These are phyloP conservation scores for Eretmochelys imbricata DNA, from an alignment of 2,113 vertebrate genomes.

Conservation along the genomic window DNA sequence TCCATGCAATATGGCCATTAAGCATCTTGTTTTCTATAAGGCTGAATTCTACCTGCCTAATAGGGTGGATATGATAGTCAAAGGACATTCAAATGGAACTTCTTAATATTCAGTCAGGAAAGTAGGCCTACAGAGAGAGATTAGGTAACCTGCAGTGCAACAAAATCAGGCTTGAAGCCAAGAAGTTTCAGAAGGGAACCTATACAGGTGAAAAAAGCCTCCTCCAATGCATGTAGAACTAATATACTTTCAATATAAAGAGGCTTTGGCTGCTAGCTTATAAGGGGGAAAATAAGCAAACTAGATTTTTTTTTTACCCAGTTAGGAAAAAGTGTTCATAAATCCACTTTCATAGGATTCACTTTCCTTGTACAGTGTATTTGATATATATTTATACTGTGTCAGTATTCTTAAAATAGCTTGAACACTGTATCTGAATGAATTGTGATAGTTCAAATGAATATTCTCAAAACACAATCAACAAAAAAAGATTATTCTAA, in stretches of 20 bases:
- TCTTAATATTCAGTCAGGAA: not conserved
- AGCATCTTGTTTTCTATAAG: not conserved
- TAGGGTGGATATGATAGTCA: not conserved
- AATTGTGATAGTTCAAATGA: conserved; percentile 48
- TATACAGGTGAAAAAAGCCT: not conserved
- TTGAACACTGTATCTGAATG: conserved; percentile 21
- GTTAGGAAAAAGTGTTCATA: not conserved
- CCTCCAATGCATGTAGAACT: not conserved
- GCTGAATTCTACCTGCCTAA: no score
- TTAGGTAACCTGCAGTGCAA: not conserved
- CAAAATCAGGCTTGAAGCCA: not conserved
- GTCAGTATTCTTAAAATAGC: not conserved
- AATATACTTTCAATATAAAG: conserved; percentile 14
- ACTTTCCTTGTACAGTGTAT: conserved; percentile 14
- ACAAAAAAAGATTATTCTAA: not conserved
- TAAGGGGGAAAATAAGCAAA: not conserved
- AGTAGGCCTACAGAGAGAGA: not conserved
- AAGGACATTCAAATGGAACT: not conserved
- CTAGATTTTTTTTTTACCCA: not conserved
- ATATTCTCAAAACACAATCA: not conserved
- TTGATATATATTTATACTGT: not conserved
- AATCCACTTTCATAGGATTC: conserved; percentile 20
- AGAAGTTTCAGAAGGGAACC: not conserved
- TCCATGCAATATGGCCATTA: not conserved
- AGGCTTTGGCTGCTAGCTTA: not conserved